A percentile compares a stretch with the other conserved stretches of the same genome.
Conservation (phyloP, 2,113 vertebrate genomes). For the Synchiropus splendidus region DNA sequence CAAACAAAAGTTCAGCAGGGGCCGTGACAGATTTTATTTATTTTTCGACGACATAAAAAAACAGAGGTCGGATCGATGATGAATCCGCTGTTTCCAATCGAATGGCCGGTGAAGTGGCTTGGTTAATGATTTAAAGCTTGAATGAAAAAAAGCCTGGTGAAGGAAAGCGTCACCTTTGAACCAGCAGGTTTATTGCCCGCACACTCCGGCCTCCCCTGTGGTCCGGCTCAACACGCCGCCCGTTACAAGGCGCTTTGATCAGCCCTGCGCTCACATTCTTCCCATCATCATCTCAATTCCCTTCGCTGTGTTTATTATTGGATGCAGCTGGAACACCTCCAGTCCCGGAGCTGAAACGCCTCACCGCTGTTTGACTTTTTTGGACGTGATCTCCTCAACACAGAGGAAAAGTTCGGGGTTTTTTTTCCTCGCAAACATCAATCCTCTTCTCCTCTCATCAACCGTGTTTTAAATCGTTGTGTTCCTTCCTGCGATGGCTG, state of each 20-base stretch:
- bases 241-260: slow-evolving; percentile 47
- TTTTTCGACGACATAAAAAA: too few species aligned
- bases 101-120: too few species aligned
- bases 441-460: slow-evolving; percentile 6
- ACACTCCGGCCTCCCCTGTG: slow-evolving; percentile 22
- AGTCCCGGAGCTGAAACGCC: slow-evolving; percentile 15
- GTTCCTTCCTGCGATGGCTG: neutral
- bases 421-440: neutral
- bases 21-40: neutral
- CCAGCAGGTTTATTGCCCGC: slow-evolving; percentile 29
- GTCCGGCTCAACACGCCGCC: slow-evolving; percentile 32
- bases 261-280: slow-evolving; percentile 41
- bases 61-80: too few species aligned
- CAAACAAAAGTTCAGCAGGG: neutral
- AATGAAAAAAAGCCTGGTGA: too few species aligned
- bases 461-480: slow-evolving; percentile 1
- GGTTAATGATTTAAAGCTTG: too few species aligned
- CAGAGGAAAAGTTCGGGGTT: neutral
- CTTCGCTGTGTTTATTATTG: slow-evolving; percentile 41
- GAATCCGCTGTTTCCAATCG: too few species aligned
- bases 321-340: slow-evolving; percentile 50
- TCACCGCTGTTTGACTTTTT: slow-evolving; percentile 20
- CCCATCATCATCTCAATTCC: slow-evolving; percentile 47
- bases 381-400: neutral
- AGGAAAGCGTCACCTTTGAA: slow-evolving; percentile 13